A percentile compares a stretch with the other conserved stretches of the same genome.
Evolutionary conservation across 2,888 invertebrate genomes (phyloP).

Genomic region (Tenthredo mesomela): DNA sequence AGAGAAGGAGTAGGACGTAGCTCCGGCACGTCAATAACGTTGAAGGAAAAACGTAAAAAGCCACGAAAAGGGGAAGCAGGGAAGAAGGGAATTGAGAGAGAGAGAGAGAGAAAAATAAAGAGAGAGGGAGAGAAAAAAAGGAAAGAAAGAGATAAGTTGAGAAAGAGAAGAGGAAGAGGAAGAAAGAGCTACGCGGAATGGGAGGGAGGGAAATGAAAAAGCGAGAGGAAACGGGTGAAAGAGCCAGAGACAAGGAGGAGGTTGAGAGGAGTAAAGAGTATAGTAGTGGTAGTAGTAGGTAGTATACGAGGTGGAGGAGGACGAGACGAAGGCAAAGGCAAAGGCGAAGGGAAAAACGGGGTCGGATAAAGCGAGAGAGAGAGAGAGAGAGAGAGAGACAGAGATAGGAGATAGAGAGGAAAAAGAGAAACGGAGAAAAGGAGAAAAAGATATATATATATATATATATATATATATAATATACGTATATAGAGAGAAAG

Average conservation of each 20-base stretch:
- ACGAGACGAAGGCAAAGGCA: slow-evolving; percentile 67
- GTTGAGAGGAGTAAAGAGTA: slow-evolving; percentile 61
- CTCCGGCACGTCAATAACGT: slow-evolving; percentile 73
- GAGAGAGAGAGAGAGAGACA: slow-evolving; percentile 68
- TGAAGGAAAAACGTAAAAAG: slow-evolving; percentile 73
- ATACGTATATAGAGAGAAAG: slow-evolving; percentile 54
- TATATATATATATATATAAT: too few species aligned
- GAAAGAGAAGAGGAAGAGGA: slow-evolving; percentile 51
- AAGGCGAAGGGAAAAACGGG: slow-evolving; percentile 64
- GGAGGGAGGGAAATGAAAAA: slow-evolving; percentile 54
- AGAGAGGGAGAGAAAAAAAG: slow-evolving; percentile 46
- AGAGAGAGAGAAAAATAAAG: slow-evolving; percentile 51
- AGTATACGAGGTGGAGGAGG: slow-evolving; percentile 59
- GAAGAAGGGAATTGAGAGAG: slow-evolving; percentile 52
- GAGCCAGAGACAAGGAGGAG: slow-evolving; percentile 77
- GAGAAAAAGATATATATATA: slow-evolving; percentile 55
- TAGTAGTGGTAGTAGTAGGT: background rate
- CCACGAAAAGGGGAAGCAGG: slow-evolving; percentile 57
- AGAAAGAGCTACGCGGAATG: slow-evolving; percentile 47
- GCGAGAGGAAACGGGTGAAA: slow-evolving; percentile 80
- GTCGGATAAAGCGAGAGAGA: slow-evolving; percentile 72
- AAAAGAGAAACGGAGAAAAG: slow-evolving; percentile 59
- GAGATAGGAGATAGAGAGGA: slow-evolving; percentile 65
- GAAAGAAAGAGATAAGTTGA: slow-evolving; percentile 40
- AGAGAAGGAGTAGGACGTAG: slow-evolving; percentile 42